Evolutionary conservation across 2,888 invertebrate genomes (phyloP).

Genomic region (Gortyna flavago): DNA sequence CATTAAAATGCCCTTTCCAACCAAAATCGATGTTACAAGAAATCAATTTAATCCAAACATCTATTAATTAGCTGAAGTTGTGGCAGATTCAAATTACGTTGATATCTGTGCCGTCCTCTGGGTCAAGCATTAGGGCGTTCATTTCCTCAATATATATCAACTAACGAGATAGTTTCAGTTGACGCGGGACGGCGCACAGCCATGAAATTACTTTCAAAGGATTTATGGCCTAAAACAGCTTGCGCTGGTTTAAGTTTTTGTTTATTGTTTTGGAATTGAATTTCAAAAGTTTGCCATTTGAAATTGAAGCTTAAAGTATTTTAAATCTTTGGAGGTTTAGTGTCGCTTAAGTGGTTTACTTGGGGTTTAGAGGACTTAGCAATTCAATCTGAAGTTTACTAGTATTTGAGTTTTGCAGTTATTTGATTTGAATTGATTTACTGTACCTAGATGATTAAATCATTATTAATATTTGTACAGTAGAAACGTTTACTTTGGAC

Average conservation of each 20-base stretch:
- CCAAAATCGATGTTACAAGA: conserved; percentile 7
- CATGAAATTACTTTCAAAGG: conserved; percentile 62
- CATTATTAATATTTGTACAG: background rate
- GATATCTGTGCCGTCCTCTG: conserved; percentile 43
- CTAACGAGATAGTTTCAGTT: conserved; percentile 59
- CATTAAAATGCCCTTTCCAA: background rate
- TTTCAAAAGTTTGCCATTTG: conserved; percentile 26
- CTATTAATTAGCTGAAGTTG: conserved; percentile 50
- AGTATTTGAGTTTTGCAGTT: conserved; percentile 15
- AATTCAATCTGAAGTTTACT: conserved; percentile 11
- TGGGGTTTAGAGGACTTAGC: conserved; percentile 3
- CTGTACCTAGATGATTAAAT: background rate
- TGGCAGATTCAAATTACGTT: conserved; percentile 51
- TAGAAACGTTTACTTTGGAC: background rate
- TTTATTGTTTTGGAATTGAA: conserved; percentile 44
- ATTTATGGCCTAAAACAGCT: conserved; percentile 63
- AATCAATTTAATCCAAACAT: conserved; percentile 28
- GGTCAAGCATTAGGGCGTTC: conserved; percentile 53
- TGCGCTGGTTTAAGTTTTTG: conserved; percentile 44
- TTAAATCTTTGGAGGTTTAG: conserved; percentile 24
- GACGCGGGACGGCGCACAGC: conserved; percentile 44
- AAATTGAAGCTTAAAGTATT: conserved; percentile 37
- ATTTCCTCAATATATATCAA: conserved; percentile 62
- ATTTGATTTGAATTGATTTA: background rate
- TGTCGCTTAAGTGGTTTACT: conserved; percentile 7